Base-by-base conservation (phyloP, 2,113 vertebrate genomes). In the Gallinago media region DNA sequence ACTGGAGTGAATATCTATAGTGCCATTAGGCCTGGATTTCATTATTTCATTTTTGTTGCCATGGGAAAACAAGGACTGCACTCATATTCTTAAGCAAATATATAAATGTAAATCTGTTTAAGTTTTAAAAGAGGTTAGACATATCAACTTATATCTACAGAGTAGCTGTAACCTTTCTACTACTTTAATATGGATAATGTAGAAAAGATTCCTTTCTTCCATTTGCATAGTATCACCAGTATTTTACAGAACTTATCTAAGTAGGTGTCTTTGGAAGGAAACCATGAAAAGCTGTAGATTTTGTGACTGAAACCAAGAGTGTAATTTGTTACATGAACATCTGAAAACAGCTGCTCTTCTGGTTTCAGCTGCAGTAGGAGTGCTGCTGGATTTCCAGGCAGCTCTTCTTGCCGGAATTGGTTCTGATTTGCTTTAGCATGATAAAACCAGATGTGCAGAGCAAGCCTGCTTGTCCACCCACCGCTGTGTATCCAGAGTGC, bases 11-110 rank as follows among this genome's bases (percentile, higher is more conserved):
- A 85, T 96, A 89, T 85, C 84, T 93, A 81, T 70, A 78, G 62
- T 80, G 82, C 61, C 72, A 88, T 96, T 97, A 92, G 93, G 52
- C 40, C 59, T 75, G 73, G 40, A 49, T 83, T 96, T 95, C 77
- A 90, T 93, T 93, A 89, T 85, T 95, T 92, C 29, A 32, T 96
- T 95, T 96, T 97, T 94, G 58, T 85, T 89, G 84, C 83, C 52
- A 78, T 56, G 76, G 58, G 66, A 87, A 79, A 92, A 86, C 32
- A 90, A 88, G 23, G 77, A 72, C 62, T 94, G 55, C 47, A 67
- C 27, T 92, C 20, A 36, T 78, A 80, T 62, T 65, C 80, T 81
- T 85, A 88, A 73, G 17, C 19, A 92, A 92, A 92, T 38, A 62
- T 8, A 63, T 21, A 63, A 65, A 61, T 34, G 36, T 63, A 78